Conservation (phyloP, 2,113 vertebrate species). For the Tragelaphus imberbis region DNA sequence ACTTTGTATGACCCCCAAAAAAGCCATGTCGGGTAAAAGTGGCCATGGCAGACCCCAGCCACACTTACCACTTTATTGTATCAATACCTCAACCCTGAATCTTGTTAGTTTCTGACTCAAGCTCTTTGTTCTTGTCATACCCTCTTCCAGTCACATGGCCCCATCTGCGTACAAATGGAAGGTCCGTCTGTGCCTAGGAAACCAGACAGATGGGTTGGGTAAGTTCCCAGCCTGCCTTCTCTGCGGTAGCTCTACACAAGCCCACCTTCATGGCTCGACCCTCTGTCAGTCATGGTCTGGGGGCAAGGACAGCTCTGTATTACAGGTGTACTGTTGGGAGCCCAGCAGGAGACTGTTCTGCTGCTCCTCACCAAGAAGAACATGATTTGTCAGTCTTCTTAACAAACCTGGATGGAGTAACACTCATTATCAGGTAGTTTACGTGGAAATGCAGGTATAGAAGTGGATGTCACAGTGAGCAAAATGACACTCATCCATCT, state of each 20-base stretch:
- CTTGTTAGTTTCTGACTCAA: neutral
- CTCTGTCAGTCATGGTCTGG: neutral
- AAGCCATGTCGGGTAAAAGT: neutral
- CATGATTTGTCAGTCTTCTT: neutral
- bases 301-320: neutral
- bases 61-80: neutral
- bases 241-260: fast-evolving
- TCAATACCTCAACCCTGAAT: neutral
- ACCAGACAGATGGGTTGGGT: neutral
- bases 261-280: neutral
- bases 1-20: neutral
- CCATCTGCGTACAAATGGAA: neutral
- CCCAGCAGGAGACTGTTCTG: neutral
- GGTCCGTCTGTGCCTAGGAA: too few relatives aligned
- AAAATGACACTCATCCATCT: neutral
- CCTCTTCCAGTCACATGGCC: neutral
- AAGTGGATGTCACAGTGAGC: neutral
- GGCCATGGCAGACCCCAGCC: neutral
- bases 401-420: fast-evolving
- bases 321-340: neutral
- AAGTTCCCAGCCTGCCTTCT: neutral
- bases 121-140: neutral
- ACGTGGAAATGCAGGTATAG: neutral
- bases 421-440: too few relatives aligned
- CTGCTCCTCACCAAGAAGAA: neutral